phyloP scores from a whole-genome alignment of 2,888 invertebrate genomes.

The Noctua janthe region DNA sequence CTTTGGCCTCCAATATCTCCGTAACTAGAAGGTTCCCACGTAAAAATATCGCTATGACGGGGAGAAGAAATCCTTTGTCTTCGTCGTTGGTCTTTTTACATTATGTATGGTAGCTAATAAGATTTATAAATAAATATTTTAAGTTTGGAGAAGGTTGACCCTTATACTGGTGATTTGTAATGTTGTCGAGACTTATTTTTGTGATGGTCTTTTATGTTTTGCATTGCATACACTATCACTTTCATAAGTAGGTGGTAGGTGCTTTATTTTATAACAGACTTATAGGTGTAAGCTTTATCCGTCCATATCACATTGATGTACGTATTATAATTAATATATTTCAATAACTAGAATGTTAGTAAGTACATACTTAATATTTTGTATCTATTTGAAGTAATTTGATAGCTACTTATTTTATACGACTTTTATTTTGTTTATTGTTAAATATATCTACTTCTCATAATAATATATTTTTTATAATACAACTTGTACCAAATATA shows the following conservation, averaged over 20 bases:
- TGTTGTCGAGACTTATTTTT: not conserved
- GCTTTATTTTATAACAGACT: slow-evolving; percentile 12
- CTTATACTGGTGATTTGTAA: slow-evolving; percentile 13
- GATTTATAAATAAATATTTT: not conserved
- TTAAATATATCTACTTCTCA: slow-evolving; percentile 8
- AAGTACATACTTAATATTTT: not conserved
- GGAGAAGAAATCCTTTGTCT: too few relatives aligned
- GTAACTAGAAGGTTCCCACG: too few relatives aligned
- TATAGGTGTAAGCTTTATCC: slow-evolving; percentile 4
- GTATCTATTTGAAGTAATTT: not conserved
- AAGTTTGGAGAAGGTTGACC: slow-evolving; percentile 10
- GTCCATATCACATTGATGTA: slow-evolving; percentile 21
- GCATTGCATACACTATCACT: not conserved
- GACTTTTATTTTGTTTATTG: not conserved
- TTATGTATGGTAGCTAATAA: not conserved
- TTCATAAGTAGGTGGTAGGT: slow-evolving; percentile 24
- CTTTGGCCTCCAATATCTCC: not conserved
- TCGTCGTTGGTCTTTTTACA: not conserved
- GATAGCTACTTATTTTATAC: not conserved
- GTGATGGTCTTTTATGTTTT: slow-evolving; percentile 11
- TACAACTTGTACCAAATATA: slow-evolving; percentile 57
- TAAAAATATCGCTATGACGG: too few relatives aligned
- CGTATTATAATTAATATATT: not conserved
- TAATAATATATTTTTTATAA: slow-evolving; percentile 11
- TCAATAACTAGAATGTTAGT: not conserved